Conservation (phyloP, 2,888 invertebrate genomes). For the Chouioia cunea region DNA sequence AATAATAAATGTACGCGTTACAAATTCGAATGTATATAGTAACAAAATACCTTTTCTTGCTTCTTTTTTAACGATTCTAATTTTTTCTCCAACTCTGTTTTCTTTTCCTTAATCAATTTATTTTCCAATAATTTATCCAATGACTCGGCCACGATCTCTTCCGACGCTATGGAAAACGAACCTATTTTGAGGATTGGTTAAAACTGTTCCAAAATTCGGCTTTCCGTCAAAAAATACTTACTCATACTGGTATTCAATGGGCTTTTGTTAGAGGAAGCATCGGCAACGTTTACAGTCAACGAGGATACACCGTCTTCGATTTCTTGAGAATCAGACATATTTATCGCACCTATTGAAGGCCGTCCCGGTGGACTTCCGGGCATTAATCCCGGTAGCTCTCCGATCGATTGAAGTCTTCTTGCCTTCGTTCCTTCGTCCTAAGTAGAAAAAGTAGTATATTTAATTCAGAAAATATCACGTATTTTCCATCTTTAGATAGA, state of each 20-base stretch:
- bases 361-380: slow-evolving; percentile 61
- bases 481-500: too few species aligned
- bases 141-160: slow-evolving; percentile 79
- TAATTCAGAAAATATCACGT: neutral
- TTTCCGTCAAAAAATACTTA: slow-evolving; percentile 43
- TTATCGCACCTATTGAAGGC: slow-evolving; percentile 59
- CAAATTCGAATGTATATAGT: too few species aligned
- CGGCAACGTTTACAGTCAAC: slow-evolving; percentile 52
- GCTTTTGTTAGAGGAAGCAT: slow-evolving; percentile 60
- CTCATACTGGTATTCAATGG: slow-evolving; percentile 59
- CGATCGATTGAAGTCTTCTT: slow-evolving; percentile 61
- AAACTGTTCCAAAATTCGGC: neutral
- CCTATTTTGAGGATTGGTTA: slow-evolving; percentile 28
- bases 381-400: slow-evolving; percentile 52
- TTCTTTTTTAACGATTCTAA: slow-evolving; percentile 85
- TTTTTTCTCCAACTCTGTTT: slow-evolving; percentile 88
- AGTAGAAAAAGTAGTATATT: neutral
- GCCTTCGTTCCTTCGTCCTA: slow-evolving; percentile 45
- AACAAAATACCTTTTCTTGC: slow-evolving; percentile 78
- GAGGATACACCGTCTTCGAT: slow-evolving; percentile 58
- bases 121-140: slow-evolving; percentile 84
- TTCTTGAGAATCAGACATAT: slow-evolving; percentile 59
- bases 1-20: too few species aligned
- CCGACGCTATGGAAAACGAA: slow-evolving; percentile 54
- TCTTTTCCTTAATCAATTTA: slow-evolving; percentile 87